Evolutionary conservation across 1,140 invertebrate species (phyloP), one percentile per base, ranked within the genome.

Genomic region (Drosophila nasuta): DNA sequence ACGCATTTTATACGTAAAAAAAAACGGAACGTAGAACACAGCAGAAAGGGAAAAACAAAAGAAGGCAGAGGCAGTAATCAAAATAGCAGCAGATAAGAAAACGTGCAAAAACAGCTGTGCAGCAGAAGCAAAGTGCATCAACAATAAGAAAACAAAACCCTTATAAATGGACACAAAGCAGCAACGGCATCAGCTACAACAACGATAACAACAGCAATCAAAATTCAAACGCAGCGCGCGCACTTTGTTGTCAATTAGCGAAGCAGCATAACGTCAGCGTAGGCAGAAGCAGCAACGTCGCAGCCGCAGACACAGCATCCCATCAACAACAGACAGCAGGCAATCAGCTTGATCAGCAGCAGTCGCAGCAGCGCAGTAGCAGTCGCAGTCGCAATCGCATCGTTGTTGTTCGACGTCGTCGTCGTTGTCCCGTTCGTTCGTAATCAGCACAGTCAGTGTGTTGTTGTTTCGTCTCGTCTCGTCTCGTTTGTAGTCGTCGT

Each of bases 41-140:
- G 58, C 58, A 78, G 58, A 78, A 45, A 51, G 41, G 35, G 35
- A 71, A 63, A 58, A 57, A 45, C 62, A 75, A 63, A 64, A 45
- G 69, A 28, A 11, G 17, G 5, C 65, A 15, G 35, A 52, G 28
- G 11, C 30, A 46, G 38, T 60, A 54, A 68, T 51, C 64, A 69
- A 56, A 69, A 74, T 33, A 62, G 69, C 41, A 62, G 65, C 56
- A 82, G 76, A 78, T 78, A 78, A 78, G 76, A 75, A 64, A 75
- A 71, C 82, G 83, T 86, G 82, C 68, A 77, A 79, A 86, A 86
- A 86, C 82, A 86, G 82, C 82, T 86, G 82, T 68, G 49, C 58
- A 65, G 74, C n/a, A n/a, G 7, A 64, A 65, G 74, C 20, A 25
- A 13, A 64, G 46, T 30, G 41, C 59, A 75, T 3, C 49, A 60